phyloP scores from a whole-genome alignment of 2,113 vertebrate genomes.

The Tringa solitaria region DNA sequence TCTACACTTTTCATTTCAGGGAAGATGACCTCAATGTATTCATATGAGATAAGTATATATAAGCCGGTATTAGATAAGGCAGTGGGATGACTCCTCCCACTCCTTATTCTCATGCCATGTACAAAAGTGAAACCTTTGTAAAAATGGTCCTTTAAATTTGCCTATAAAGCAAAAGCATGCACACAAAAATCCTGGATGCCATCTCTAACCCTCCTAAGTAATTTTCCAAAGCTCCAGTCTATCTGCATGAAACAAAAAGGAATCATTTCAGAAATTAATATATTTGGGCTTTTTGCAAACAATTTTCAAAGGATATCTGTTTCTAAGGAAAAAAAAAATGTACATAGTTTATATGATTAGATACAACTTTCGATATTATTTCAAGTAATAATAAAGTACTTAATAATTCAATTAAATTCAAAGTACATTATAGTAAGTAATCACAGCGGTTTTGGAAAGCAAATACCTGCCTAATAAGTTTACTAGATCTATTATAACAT shows the following conservation, averaged over 20 bases:
- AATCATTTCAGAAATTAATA: not conserved
- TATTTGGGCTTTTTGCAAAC: not conserved
- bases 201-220: not conserved
- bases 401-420: not conserved
- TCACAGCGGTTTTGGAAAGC: not conserved
- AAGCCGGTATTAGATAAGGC: conserved; percentile 22
- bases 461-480: conserved; percentile 15
- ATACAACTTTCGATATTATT: not conserved
- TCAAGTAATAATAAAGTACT: not conserved
- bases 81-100: conserved; percentile 25
- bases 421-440: not conserved
- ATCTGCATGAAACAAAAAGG: conserved; percentile 6
- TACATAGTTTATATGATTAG: not conserved
- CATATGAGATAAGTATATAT: not conserved
- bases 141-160: not conserved
- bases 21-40: not conserved
- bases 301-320: not conserved
- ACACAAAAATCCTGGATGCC: not conserved
- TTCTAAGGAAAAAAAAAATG: not conserved
- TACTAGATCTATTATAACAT: not conserved
- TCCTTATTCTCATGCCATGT: not conserved
- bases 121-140: not conserved
- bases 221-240: not conserved
- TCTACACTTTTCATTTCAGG: not conserved
- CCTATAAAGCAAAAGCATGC: not conserved